Conservation (phyloP, 2,113 vertebrate species). For the Panthera tigris region DNA sequence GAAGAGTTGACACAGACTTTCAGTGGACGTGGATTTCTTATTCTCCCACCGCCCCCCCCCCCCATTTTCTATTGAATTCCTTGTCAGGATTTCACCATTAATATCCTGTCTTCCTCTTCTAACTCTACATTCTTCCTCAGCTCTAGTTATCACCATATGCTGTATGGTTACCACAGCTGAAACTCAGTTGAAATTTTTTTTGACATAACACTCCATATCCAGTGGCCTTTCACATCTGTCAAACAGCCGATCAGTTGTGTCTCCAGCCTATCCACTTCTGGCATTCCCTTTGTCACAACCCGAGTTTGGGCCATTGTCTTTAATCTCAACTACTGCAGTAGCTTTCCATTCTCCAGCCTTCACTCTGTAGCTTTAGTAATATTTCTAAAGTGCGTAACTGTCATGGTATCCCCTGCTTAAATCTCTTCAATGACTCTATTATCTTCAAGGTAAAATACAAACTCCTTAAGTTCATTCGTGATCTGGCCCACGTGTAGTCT, state of each 20-base stretch:
- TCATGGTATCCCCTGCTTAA: neutral
- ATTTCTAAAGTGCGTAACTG: neutral
- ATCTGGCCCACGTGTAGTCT: neutral
- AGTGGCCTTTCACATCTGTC: neutral
- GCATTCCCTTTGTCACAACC: neutral
- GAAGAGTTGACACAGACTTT: neutral
- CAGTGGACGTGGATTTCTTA: neutral
- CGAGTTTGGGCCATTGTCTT: neutral
- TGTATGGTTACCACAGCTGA: neutral
- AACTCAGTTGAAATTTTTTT: neutral
- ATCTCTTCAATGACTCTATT: neutral
- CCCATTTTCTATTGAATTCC: neutral
- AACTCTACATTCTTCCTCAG: neutral
- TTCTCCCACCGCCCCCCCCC: fast-evolving
- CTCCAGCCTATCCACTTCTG: neutral
- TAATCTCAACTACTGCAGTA: neutral
- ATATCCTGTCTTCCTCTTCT: neutral
- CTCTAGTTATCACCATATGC: neutral
- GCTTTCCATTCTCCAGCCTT: neutral
- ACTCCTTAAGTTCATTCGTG: neutral
- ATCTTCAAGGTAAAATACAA: neutral
- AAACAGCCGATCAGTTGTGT: neutral
- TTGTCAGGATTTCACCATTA: neutral
- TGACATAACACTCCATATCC: neutral
- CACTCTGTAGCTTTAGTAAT: neutral